These are phyloP conservation scores for Scyliorhinus canicula DNA, from an alignment of 2,797 vertebrate genomes.

Conservation along the genomic window DNA sequence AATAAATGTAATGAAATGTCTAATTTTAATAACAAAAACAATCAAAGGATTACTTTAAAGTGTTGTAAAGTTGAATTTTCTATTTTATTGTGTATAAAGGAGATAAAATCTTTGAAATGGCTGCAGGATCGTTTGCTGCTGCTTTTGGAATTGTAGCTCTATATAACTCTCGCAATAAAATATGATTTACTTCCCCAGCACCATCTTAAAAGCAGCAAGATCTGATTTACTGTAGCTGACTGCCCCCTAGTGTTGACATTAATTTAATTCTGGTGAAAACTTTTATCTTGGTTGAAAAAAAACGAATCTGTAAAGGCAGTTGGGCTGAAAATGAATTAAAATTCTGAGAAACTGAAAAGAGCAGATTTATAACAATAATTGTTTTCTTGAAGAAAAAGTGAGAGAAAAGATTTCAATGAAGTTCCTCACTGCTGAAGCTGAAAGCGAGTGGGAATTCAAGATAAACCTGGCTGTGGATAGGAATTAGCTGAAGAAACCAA, in stretches of 20 bases:
- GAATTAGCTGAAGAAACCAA: background rate
- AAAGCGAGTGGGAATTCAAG: background rate
- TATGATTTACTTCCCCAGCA: background rate
- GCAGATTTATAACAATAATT: background rate
- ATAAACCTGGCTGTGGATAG: too few relatives aligned
- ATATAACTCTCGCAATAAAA: background rate
- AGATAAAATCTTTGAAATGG: conserved; percentile 18
- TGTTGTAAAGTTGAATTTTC: background rate
- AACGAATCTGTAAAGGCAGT: background rate
- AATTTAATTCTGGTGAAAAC: background rate
- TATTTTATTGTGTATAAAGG: background rate
- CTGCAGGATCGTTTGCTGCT: background rate
- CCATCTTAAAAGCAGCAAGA: background rate
- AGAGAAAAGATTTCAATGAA: background rate
- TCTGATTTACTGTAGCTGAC: background rate
- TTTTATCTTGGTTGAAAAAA: background rate
- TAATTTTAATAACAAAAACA: background rate
- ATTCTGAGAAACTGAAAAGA: background rate
- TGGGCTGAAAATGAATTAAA: background rate
- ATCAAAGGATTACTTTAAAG: conserved; percentile 6
- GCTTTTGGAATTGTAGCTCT: background rate
- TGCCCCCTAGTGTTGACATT: background rate
- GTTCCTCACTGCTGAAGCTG: background rate
- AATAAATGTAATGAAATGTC: background rate
- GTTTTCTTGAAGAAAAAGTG: background rate